phyloP scores from a whole-genome alignment of 2,113 vertebrate genomes.

The Eretmochelys imbricata region DNA sequence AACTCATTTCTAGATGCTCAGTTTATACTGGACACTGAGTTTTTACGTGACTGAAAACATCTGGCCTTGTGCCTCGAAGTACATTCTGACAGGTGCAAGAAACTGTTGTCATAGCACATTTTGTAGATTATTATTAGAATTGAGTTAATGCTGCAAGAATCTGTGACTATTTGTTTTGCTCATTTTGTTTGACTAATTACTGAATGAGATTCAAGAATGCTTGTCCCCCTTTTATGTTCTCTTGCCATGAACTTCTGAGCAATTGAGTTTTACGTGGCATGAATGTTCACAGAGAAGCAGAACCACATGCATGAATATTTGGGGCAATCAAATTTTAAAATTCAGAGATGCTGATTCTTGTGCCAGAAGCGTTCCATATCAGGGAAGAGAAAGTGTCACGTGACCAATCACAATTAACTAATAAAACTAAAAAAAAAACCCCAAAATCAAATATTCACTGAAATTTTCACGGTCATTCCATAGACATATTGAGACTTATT shows the following conservation, averaged over 20 bases:
- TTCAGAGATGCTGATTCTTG: neutral
- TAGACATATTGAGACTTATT: neutral
- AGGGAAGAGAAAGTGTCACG: neutral
- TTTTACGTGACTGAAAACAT: neutral
- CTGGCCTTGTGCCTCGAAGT: neutral
- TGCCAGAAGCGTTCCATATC: neutral
- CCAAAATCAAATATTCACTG: neutral
- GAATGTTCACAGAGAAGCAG: neutral
- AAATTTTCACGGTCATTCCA: neutral
- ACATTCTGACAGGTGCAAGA: neutral
- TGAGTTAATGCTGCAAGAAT: neutral
- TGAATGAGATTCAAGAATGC: neutral
- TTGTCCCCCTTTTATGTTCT: neutral
- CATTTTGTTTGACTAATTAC: neutral
- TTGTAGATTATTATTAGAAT: neutral
- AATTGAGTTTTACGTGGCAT: neutral
- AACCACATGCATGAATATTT: neutral
- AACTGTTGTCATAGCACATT: neutral
- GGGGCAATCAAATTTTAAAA: neutral
- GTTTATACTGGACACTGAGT: accelerated
- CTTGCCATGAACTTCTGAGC: neutral
- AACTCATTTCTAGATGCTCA: neutral
- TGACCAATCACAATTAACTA: neutral
- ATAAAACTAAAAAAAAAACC: neutral
- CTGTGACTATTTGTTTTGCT: neutral